A percentile compares a stretch with the other conserved stretches of the same genome.
These are phyloP conservation scores for Pocota personata DNA, from an alignment of 2,888 invertebrate genomes.

Conservation along the genomic window DNA sequence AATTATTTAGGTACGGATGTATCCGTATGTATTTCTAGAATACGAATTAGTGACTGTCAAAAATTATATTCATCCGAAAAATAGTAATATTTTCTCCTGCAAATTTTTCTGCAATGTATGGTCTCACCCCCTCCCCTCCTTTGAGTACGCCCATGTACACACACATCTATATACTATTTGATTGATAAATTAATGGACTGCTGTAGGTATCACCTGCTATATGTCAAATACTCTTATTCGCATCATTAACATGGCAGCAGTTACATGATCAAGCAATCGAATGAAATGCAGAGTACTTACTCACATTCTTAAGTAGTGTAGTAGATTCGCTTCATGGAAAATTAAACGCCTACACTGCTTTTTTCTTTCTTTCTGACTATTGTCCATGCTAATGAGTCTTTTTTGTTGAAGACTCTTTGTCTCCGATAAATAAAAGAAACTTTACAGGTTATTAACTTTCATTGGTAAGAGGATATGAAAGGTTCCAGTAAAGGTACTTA, in stretches of 20 bases:
- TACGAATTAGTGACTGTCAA: too few relatives aligned
- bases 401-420: too few relatives aligned
- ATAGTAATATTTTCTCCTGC: too few relatives aligned
- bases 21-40: too few relatives aligned
- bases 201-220: conserved; percentile 15
- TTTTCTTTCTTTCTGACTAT: neutral
- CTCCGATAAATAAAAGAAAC: neutral
- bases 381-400: conserved; percentile 13
- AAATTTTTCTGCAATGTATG: too few relatives aligned
- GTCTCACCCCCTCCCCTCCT: too few relatives aligned
- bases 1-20: too few relatives aligned
- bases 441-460: conserved; percentile 7
- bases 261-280: neutral
- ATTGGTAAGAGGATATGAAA: neutral
- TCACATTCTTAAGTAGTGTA: neutral
- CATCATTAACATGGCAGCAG: neutral
- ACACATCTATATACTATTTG: conserved; percentile 14
- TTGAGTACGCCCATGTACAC: too few relatives aligned
- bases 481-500: neutral
- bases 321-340: conserved; percentile 2
- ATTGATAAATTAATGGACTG: conserved; percentile 25
- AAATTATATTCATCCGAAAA: too few relatives aligned
- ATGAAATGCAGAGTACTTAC: neutral
- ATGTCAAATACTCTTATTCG: neutral
- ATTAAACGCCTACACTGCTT: conserved; percentile 23